Evolutionary conservation across 2,113 vertebrate species (phyloP).

Genomic region (Trichechus manatus): DNA sequence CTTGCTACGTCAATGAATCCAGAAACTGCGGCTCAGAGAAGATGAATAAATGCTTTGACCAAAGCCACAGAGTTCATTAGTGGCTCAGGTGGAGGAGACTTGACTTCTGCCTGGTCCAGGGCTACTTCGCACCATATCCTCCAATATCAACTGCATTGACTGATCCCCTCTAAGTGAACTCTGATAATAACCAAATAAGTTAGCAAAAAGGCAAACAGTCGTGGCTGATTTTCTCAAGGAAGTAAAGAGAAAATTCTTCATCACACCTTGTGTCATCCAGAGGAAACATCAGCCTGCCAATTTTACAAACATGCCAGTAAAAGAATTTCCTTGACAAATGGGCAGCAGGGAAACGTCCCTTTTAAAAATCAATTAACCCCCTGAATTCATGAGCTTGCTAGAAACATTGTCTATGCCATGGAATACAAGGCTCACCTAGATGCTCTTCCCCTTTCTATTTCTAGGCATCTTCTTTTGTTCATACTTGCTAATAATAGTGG

Average conservation of each 20-base stretch:
- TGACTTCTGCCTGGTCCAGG: too few species aligned
- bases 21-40: background rate
- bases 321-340: conserved; percentile 89
- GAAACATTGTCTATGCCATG: conserved; percentile 88
- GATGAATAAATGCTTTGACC: background rate
- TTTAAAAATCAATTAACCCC: conserved; percentile 87
- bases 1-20: background rate
- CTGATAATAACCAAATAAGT: conserved; percentile 75
- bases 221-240: conserved; percentile 63
- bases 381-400: conserved; percentile 85
- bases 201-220: conserved; percentile 61
- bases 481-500: conserved; percentile 95
- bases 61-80: background rate
- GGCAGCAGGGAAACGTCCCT: conserved; percentile 88
- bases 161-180: background rate
- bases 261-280: conserved; percentile 86
- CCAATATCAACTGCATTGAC: background rate
- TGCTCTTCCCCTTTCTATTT: conserved; percentile 92
- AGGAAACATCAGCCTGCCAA: conserved; percentile 86
- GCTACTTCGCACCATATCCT: accelerated
- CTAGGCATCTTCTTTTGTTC: conserved; percentile 96
- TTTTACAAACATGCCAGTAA: conserved; percentile 86
- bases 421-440: conserved; percentile 91
- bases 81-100: background rate
- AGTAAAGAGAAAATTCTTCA: conserved; percentile 84